Base-by-base conservation (phyloP, 1,140 invertebrate genomes). In the Drosophila orosa region DNA sequence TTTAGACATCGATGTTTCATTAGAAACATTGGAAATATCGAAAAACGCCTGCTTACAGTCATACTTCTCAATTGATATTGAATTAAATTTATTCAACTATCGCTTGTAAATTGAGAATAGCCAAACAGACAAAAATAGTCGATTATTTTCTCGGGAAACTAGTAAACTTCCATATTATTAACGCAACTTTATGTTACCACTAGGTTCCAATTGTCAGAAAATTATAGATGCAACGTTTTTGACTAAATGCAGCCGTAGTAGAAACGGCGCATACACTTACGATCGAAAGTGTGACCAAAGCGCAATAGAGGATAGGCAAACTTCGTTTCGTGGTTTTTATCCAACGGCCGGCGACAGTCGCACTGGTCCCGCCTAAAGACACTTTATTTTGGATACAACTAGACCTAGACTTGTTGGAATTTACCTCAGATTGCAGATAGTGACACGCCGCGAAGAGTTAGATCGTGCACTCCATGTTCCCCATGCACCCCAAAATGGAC, bases 401-500 rank as follows among this genome's bases (percentile, higher is more conserved):
- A 15, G n/a, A 48, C 25, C 55, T 57, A 15, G n/a, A 48, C 25
- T 17, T 13, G 17, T 44, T 17, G 13, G 24, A 55, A 35, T 19
- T 56, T 35, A n/a, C 17, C 1, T 9, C 5, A 19, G 31, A 60
- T 12, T 27, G 19, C n/a, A 4, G 22, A 13, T 25, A 15, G 17
- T 15, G 35, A 44, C 22, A 19, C 27, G 29, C 29, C 42, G 7
- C 54, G 25, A 71, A 71, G 65, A 75, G 56, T 47, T 27, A 66
- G 13, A 55, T 63, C 42, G 47, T 74, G 78, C 44, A 62, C 50
- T 69, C 68, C 35, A 52, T 82, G 62, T 87, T 87, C 54, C 83
- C 84, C 37, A 66, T 89, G 84, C 75, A 87, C 57, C 83, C 82
- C 22, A 87, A 79, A 56, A 76, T 86, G 67, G 75, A 86, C 42